Evolutionary conservation across 2,888 invertebrate species (phyloP).

Genomic region (Atrina japonica): DNA sequence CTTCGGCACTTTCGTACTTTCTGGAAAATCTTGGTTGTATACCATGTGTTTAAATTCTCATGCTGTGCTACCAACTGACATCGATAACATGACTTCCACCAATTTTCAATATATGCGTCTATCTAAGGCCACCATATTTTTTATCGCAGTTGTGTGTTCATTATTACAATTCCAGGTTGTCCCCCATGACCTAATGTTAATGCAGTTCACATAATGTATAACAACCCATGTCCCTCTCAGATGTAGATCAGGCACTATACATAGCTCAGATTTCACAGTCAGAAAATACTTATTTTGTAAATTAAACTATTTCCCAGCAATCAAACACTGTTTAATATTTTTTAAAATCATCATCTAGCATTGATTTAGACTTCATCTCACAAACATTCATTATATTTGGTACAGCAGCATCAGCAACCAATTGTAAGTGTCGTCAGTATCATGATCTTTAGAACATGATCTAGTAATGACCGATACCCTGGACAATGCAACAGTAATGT

Average conservation of each 20-base stretch:
- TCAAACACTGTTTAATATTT: slow-evolving; percentile 13
- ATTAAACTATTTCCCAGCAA: slow-evolving; percentile 30
- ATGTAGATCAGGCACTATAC: slow-evolving; percentile 43
- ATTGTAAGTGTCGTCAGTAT: slow-evolving; percentile 19
- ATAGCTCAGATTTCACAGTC: slow-evolving; percentile 39
- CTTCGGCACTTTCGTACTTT: too few species aligned
- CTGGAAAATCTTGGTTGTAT: too few species aligned
- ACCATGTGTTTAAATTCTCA: too few species aligned
- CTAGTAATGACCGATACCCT: too few species aligned
- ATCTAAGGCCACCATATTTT: slow-evolving; percentile 64
- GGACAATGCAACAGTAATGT: slow-evolving; percentile 42
- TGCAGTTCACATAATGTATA: slow-evolving; percentile 43
- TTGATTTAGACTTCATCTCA: slow-evolving; percentile 9
- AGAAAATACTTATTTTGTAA: slow-evolving; percentile 34
- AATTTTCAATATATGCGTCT: slow-evolving; percentile 46
- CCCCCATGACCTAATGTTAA: slow-evolving; percentile 52
- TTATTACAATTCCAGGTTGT: too few species aligned
- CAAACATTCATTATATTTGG: not conserved
- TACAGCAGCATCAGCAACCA: not conserved
- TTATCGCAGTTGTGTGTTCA: slow-evolving; percentile 42
- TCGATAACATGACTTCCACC: slow-evolving; percentile 44
- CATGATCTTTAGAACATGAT: not conserved
- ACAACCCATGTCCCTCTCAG: slow-evolving; percentile 50
- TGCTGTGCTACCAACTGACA: slow-evolving; percentile 41
- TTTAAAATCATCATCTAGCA: not conserved